Percentiles rank a stretch among this genome's conserved stretches.
Conservation (phyloP, 37 sponge, comb jelly and placozoan species). For the Crambe crambe region DNA sequence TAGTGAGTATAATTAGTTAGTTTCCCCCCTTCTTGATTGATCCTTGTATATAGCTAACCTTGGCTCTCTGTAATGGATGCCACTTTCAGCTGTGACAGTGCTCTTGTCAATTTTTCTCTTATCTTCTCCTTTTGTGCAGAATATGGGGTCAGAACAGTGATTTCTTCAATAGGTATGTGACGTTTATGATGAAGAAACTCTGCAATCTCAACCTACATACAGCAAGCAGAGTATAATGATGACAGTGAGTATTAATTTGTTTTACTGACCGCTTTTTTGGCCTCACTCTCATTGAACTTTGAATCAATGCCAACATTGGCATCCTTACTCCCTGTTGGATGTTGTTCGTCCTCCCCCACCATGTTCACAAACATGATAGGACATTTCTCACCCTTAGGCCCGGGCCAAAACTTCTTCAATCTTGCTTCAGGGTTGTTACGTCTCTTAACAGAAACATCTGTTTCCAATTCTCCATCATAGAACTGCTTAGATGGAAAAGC, state of each 20-base stretch:
- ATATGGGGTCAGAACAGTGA: conserved; percentile 73
- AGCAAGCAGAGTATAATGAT: background rate
- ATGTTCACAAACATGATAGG: conserved; percentile 71
- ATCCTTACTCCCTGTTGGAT: background rate
- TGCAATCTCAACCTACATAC: conserved; percentile 56
- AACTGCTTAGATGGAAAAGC: conserved; percentile 63
- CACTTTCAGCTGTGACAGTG: conserved; percentile 25
- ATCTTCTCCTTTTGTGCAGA: conserved; percentile 45
- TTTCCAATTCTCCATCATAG: conserved; percentile 44
- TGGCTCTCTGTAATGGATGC: conserved; percentile 65
- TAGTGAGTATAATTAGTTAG: background rate
- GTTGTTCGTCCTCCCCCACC: conserved; percentile 47
- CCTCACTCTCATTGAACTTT: conserved; percentile 57
- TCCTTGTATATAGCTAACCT: conserved; percentile 38
- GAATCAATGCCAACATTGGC: conserved; percentile 21
- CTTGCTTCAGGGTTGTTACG: conserved; percentile 5
- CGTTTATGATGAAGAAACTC: background rate
- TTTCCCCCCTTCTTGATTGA: background rate
- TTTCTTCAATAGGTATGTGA: background rate
- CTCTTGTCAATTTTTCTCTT: background rate
- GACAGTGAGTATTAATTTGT: background rate
- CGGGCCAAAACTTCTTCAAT: conserved; percentile 44
- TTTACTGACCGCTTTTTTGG: conserved; percentile 55
- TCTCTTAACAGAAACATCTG: conserved; percentile 38
- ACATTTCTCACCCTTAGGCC: background rate